A percentile compares a stretch with the other conserved stretches of the same genome.
These are phyloP conservation scores for Pseudopipra pipra DNA, from an alignment of 2,113 vertebrate genomes.

Conservation along the genomic window DNA sequence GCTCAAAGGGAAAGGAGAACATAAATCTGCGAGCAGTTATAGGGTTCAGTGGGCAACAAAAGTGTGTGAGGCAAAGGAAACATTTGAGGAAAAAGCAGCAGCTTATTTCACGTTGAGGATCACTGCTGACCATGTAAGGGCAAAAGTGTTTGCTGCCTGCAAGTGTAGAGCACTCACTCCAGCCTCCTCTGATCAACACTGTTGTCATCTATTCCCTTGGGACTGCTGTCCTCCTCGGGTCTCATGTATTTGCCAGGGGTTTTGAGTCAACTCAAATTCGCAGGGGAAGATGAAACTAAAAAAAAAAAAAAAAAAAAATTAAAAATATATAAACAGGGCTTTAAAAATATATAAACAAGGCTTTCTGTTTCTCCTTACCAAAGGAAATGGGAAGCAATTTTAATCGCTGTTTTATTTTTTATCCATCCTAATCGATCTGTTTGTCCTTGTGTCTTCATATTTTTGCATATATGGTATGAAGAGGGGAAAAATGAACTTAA, in stretches of 20 bases:
- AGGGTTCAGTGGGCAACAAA: not conserved
- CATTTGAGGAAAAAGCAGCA: not conserved
- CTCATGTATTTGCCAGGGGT: not conserved
- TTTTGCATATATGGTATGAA: not conserved
- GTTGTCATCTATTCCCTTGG: not conserved
- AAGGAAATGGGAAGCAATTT: not conserved
- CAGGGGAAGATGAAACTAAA: not conserved
- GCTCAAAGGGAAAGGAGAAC: not conserved
- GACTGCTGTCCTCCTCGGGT: not conserved
- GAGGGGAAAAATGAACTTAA: not conserved
- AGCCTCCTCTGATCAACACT: not conserved
- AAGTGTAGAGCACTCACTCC: not conserved
- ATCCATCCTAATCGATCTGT: not conserved
- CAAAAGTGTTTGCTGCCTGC: not conserved
- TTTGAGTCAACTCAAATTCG: not conserved
- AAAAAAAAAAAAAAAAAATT: not conserved
- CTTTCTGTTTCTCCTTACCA: not conserved
- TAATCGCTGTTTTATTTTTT: rapidly evolving
- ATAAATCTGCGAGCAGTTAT: not conserved
- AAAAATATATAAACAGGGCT: not conserved
- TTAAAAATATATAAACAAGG: not conserved
- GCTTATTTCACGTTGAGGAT: not conserved
- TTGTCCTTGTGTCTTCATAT: not conserved
- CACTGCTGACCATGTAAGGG: not conserved
- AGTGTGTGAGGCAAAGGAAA: not conserved